These are phyloP conservation scores for Aptenodytes patagonicus DNA, from an alignment of 2,113 vertebrate species.

Conservation along the genomic window DNA sequence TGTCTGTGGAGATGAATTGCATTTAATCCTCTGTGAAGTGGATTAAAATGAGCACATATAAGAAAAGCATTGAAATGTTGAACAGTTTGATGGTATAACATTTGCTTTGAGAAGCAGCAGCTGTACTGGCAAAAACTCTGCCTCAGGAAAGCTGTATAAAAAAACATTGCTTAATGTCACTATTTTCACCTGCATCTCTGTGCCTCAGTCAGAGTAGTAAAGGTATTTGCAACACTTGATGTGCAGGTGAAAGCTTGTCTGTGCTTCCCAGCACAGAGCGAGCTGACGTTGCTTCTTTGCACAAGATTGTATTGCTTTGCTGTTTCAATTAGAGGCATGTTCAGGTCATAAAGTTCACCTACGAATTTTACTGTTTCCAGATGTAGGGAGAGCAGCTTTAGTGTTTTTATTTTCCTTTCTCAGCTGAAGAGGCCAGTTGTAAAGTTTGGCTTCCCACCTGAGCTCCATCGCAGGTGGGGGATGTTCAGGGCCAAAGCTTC, in stretches of 20 bases:
- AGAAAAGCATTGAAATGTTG: not conserved
- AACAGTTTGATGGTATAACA: not conserved
- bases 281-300: not conserved
- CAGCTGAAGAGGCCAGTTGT: not conserved
- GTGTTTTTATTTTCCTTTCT: not conserved
- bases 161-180: not conserved
- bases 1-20: not conserved
- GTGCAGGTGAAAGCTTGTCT: not conserved
- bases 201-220: not conserved
- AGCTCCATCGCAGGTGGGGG: rapidly evolving
- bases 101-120: not conserved
- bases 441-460: not conserved
- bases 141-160: not conserved
- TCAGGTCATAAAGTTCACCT: not conserved
- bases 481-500: not conserved
- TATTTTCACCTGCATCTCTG: not conserved
- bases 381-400: not conserved
- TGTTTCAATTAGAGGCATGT: rapidly evolving
- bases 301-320: not conserved
- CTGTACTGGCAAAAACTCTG: not conserved
- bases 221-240: not conserved
- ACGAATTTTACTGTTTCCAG: not conserved
- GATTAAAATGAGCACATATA: not conserved
- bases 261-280: not conserved
- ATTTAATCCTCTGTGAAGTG: not conserved